Evolutionary conservation across 1,140 invertebrate species (phyloP).

Genomic region (Drosophila ironensis): DNA sequence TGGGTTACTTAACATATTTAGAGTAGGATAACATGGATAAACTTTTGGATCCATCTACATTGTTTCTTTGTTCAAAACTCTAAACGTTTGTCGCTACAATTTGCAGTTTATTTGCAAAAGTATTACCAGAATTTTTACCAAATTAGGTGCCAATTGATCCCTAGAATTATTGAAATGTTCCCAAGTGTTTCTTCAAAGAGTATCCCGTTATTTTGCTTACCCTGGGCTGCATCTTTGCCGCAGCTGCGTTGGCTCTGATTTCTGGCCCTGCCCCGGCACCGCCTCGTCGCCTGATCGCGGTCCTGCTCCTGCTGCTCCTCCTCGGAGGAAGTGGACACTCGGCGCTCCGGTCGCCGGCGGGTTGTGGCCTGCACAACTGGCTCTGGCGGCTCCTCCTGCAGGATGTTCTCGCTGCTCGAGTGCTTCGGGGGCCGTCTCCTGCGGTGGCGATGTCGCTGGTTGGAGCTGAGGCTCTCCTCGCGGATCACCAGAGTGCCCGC

Average conservation of each 20-base stretch:
- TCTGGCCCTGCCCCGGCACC: constrained; percentile 31
- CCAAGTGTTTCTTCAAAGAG: too few relatives aligned
- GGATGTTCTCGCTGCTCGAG: constrained; percentile 66
- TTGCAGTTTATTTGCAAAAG: too few relatives aligned
- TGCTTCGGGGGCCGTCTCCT: constrained; percentile 50
- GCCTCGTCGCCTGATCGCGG: not conserved
- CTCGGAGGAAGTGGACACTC: constrained; percentile 49
- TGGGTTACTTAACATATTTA: too few relatives aligned
- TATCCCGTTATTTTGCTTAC: too few relatives aligned
- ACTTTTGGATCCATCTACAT: too few relatives aligned
- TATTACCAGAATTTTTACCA: too few relatives aligned
- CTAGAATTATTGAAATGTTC: too few relatives aligned
- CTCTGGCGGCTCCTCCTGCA: constrained; percentile 8
- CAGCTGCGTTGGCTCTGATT: constrained; percentile 34
- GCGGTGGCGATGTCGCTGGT: constrained; percentile 52
- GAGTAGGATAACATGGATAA: too few relatives aligned
- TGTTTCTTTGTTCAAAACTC: too few relatives aligned
- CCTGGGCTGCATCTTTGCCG: constrained; percentile 48
- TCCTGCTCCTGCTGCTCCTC: constrained; percentile 36
- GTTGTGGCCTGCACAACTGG: constrained; percentile 52
- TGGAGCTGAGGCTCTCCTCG: constrained; percentile 82
- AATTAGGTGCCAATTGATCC: too few relatives aligned
- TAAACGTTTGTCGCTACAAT: too few relatives aligned
- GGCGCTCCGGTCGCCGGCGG: constrained; percentile 1
- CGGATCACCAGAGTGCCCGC: constrained; percentile 83